A percentile compares a stretch with the other conserved stretches of the same genome.
Conservation (phyloP, 1,140 invertebrate species). For the Trigoniulus corallinus region DNA sequence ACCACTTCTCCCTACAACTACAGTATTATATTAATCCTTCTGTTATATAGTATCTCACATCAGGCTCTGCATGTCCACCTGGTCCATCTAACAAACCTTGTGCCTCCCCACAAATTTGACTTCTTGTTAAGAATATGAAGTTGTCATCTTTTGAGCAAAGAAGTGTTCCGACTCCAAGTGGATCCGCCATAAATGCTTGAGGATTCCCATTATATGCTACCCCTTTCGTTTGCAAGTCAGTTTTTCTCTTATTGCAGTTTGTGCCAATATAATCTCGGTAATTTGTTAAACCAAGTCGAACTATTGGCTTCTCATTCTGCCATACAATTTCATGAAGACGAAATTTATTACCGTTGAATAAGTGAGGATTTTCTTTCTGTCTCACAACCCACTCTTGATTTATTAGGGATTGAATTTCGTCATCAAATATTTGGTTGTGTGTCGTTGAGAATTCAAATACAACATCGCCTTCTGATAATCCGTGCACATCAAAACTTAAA, state of each 20-base stretch:
- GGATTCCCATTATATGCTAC: slow-evolving; percentile 9
- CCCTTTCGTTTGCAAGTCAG: slow-evolving; percentile 11
- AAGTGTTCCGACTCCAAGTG: slow-evolving; percentile 27
- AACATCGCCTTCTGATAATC: neutral
- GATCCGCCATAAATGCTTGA: slow-evolving; percentile 23
- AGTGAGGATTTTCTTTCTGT: neutral
- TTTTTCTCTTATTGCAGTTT: slow-evolving; percentile 10
- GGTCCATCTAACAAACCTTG: slow-evolving; percentile 26
- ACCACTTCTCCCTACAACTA: neutral
- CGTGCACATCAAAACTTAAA: neutral
- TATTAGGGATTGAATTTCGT: neutral
- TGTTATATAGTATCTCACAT: slow-evolving; percentile 16
- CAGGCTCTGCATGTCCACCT: slow-evolving; percentile 31
- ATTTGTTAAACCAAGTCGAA: slow-evolving; percentile 24
- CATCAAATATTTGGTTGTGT: neutral
- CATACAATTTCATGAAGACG: slow-evolving; percentile 15
- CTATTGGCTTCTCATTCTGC: neutral
- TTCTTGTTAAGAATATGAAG: slow-evolving; percentile 25
- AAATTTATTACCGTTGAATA: slow-evolving; percentile 7
- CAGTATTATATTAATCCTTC: neutral
- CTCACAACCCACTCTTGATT: neutral
- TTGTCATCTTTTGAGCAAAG: slow-evolving; percentile 23
- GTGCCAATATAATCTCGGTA: slow-evolving; percentile 19
- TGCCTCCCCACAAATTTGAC: slow-evolving; percentile 26
- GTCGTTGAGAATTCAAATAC: neutral